Conservation (phyloP, 2,113 vertebrate species). For the Brachyistius frenatus region DNA sequence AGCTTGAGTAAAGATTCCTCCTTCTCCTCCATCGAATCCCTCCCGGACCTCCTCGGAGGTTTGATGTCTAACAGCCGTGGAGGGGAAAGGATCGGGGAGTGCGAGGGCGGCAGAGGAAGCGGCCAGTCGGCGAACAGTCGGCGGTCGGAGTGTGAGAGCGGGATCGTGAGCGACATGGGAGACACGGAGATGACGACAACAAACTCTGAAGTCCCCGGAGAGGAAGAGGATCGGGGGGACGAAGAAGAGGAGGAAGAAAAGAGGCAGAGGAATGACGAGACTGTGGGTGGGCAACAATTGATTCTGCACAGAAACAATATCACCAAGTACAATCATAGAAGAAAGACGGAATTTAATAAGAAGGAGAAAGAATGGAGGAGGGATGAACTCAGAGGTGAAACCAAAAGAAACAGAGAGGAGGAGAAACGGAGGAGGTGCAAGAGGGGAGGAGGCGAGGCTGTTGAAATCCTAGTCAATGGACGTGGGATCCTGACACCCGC, state of each 20-base stretch:
- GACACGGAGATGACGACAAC: constrained; percentile 86
- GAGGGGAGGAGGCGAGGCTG: constrained; percentile 85
- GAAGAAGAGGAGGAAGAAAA: no score
- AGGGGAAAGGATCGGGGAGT: constrained; percentile 64
- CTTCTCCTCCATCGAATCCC: constrained; percentile 92
- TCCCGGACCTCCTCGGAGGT: constrained; percentile 90
- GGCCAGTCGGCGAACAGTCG: constrained; percentile 80
- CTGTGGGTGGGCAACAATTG: no score
- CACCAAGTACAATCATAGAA: constrained; percentile 16
- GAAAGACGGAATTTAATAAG: constrained; percentile 34
- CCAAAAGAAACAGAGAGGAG: constrained; percentile 74
- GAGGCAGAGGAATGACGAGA: no score
- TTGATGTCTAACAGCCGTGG: constrained; percentile 65
- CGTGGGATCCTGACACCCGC: constrained; percentile 77
- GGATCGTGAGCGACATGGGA: constrained; percentile 91
- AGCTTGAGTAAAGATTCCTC: constrained; percentile 92
- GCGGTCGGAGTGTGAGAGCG: constrained; percentile 93
- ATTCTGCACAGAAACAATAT: neutral
- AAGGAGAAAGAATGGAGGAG: constrained; percentile 69
- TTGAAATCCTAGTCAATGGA: constrained; percentile 86
- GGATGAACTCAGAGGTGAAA: constrained; percentile 60
- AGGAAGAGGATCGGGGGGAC: constrained; percentile 36
- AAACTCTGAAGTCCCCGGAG: constrained; percentile 83
- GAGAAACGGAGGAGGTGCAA: constrained; percentile 73
- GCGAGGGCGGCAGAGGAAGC: constrained; percentile 64